phyloP scores from a whole-genome alignment of 2,113 vertebrate species.

The Podocnemis expansa region DNA sequence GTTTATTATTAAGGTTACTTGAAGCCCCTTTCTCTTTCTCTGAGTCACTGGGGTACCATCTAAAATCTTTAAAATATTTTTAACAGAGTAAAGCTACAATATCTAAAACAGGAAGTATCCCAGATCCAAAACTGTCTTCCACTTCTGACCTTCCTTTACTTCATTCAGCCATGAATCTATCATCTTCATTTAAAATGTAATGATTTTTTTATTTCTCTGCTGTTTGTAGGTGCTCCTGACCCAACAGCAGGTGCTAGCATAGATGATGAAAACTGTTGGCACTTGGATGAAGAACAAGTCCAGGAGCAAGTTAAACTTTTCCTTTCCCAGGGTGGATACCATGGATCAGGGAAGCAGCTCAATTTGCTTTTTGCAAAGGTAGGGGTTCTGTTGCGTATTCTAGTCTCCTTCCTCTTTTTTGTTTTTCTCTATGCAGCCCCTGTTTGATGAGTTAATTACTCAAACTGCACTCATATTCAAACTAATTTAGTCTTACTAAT shows the following conservation, averaged over 20 bases:
- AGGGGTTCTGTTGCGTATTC: constrained; percentile 57
- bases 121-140: neutral
- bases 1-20: neutral
- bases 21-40: neutral
- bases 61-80: neutral
- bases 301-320: constrained; percentile 98
- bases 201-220: constrained; percentile 53
- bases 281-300: constrained; percentile 97
- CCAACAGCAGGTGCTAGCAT: constrained; percentile 96
- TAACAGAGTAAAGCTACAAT: neutral
- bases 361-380: constrained; percentile 99
- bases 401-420: neutral
- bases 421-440: neutral
- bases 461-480: neutral
- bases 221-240: constrained; percentile 92
- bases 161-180: neutral
- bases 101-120: neutral
- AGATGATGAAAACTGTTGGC: constrained; percentile 99
- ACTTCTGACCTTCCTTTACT: neutral
- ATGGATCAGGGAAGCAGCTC: constrained; percentile 98
- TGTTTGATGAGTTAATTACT: neutral
- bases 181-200: neutral
- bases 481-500: neutral
- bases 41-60: neutral
- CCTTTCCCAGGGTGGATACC: constrained; percentile 96